A percentile compares a stretch with the other conserved stretches of the same genome.
These are phyloP conservation scores for Coptodon rendalli DNA, from an alignment of 2,113 vertebrate species.

Conservation along the genomic window DNA sequence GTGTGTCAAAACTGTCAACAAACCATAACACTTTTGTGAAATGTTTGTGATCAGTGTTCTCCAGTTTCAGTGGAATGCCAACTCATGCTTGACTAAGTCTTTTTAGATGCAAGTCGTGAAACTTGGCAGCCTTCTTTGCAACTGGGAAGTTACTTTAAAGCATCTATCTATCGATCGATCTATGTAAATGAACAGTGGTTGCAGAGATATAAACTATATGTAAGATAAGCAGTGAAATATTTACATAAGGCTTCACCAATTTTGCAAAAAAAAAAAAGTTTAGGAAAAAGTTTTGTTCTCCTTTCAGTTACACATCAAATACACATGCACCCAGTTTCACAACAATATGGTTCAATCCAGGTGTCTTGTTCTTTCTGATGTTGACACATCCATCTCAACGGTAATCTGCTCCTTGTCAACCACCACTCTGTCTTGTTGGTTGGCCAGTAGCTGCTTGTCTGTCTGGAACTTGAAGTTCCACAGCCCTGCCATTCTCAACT, in stretches of 20 bases:
- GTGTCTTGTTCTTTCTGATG: background rate
- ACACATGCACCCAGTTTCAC: background rate
- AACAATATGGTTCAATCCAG: background rate
- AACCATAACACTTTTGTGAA: background rate
- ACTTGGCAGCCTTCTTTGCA: background rate
- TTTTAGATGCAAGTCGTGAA: background rate
- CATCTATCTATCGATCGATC: background rate
- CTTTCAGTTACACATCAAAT: background rate
- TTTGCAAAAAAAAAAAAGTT: background rate
- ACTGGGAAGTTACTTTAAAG: background rate
- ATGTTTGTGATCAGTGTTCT: background rate
- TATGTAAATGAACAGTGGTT: background rate
- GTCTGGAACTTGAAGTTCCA: background rate
- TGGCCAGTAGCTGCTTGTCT: background rate
- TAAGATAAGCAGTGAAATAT: background rate
- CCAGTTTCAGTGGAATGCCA: background rate
- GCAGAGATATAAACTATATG: background rate
- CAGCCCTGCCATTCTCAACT: background rate
- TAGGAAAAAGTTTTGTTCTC: background rate
- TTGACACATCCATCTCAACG: background rate
- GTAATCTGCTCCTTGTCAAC: background rate
- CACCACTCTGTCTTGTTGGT: background rate
- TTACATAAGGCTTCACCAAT: background rate
- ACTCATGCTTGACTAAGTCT: background rate
- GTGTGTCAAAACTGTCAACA: background rate